Evolutionary conservation across 2,888 invertebrate genomes (phyloP).

Genomic region (Rutpela maculata): DNA sequence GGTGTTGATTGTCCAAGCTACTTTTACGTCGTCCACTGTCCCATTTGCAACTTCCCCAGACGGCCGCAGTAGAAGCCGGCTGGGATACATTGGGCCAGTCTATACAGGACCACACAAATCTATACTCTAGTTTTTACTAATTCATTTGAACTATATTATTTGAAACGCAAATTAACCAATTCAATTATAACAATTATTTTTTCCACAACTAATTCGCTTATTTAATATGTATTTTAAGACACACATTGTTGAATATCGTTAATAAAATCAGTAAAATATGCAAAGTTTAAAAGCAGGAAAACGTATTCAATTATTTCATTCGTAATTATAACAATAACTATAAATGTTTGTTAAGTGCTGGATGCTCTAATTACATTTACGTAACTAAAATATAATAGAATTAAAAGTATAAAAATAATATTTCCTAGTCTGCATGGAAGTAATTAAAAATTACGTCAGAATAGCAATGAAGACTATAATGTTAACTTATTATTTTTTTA

Average conservation of each 20-base stretch:
- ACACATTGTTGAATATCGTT: background rate
- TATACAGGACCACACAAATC: too few relatives aligned
- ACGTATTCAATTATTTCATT: slow-evolving; percentile 4
- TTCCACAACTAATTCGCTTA: too few relatives aligned
- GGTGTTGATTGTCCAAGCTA: too few relatives aligned
- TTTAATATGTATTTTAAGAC: background rate
- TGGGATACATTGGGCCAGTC: too few relatives aligned
- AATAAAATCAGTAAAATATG: background rate
- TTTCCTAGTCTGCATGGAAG: slow-evolving; percentile 42
- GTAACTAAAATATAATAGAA: slow-evolving; percentile 26
- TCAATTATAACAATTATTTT: too few relatives aligned
- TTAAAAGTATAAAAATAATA: slow-evolving; percentile 32
- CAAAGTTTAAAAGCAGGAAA: slow-evolving; percentile 19
- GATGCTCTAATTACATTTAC: slow-evolving; percentile 36
- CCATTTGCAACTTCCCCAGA: too few relatives aligned
- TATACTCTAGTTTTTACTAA: too few relatives aligned
- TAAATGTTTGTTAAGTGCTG: slow-evolving; percentile 36
- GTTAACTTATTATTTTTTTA: slow-evolving; percentile 55
- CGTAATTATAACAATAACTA: slow-evolving; percentile 23
- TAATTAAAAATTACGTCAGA: slow-evolving; percentile 44
- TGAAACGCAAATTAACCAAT: too few relatives aligned
- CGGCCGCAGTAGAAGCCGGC: too few relatives aligned
- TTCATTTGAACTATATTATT: too few relatives aligned
- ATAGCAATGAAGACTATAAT: slow-evolving; percentile 42
- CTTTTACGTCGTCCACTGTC: too few relatives aligned